Conservation (phyloP, 23 tunicate genomes). For the Halocynthia roretzi region DNA sequence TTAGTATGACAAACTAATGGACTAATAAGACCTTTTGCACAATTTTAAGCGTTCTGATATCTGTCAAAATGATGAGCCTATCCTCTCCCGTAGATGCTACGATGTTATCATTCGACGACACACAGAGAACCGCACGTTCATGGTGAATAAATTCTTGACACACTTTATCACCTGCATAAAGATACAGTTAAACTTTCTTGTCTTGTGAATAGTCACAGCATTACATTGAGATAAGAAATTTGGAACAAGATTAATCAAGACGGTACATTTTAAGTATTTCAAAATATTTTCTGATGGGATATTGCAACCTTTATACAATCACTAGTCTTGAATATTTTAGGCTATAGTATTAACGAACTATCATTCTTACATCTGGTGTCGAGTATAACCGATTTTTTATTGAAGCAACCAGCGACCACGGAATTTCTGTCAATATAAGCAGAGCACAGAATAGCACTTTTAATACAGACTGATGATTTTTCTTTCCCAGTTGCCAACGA, state of each 20-base stretch:
- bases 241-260: too few species aligned
- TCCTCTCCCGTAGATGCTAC: conserved; percentile 18
- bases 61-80: background rate
- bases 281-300: too few species aligned
- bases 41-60: background rate
- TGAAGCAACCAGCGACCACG: conserved; percentile 11
- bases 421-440: conserved; percentile 14
- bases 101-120: conserved; percentile 5
- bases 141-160: conserved; percentile 3
- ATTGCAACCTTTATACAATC: too few species aligned
- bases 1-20: background rate
- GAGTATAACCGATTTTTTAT: conserved; percentile 6
- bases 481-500: background rate
- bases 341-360: too few species aligned
- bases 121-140: background rate
- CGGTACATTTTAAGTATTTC: too few species aligned
- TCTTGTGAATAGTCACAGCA: too few species aligned
- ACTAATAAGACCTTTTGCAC: conserved; percentile 20
- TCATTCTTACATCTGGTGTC: conserved; percentile 13
- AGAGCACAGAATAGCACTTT: conserved; percentile 16
- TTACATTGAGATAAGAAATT: too few species aligned
- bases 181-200: too few species aligned
- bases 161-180: background rate
- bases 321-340: too few species aligned
- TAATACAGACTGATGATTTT: background rate